Percentiles rank a stretch among this genome's conserved stretches.
Conservation (phyloP, 2,113 vertebrate genomes). For the Lipotes vexillifer region DNA sequence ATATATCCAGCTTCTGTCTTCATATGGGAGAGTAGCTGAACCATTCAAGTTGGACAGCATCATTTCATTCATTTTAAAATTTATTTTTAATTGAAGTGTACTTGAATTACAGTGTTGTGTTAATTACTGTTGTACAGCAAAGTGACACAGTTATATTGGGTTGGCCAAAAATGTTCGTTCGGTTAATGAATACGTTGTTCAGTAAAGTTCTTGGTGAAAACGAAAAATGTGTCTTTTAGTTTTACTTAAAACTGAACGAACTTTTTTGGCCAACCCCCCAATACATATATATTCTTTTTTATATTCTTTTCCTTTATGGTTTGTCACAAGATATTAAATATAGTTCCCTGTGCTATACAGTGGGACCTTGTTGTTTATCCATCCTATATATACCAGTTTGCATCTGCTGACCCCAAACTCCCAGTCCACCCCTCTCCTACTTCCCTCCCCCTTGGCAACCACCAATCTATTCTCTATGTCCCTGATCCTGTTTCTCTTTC, state of each 20-base stretch:
- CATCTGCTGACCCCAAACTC: neutral
- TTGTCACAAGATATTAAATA: too few species aligned
- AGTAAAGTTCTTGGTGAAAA: too few species aligned
- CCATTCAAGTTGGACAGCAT: neutral
- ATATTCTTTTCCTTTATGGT: neutral
- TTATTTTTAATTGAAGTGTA: too few species aligned
- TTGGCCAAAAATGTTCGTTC: too few species aligned
- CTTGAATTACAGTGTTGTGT: neutral
- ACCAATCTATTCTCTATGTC: fast-evolving
- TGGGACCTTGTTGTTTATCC: too few species aligned
- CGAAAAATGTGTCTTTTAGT: too few species aligned
- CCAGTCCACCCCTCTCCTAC: too few species aligned
- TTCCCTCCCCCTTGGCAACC: neutral
- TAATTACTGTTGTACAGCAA: neutral
- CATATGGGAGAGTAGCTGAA: neutral
- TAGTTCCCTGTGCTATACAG: too few species aligned
- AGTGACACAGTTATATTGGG: neutral
- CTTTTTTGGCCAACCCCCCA: too few species aligned
- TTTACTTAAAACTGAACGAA: too few species aligned
- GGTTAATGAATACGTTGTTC: too few species aligned
- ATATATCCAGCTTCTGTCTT: neutral
- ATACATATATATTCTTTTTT: neutral
- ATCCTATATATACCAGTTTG: neutral
- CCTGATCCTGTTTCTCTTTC: neutral
- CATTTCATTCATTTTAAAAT: neutral